A percentile compares a stretch with the other conserved stretches of the same genome.
These are phyloP conservation scores for Tridacna crocea DNA, from an alignment of 2,888 invertebrate genomes.

Conservation along the genomic window DNA sequence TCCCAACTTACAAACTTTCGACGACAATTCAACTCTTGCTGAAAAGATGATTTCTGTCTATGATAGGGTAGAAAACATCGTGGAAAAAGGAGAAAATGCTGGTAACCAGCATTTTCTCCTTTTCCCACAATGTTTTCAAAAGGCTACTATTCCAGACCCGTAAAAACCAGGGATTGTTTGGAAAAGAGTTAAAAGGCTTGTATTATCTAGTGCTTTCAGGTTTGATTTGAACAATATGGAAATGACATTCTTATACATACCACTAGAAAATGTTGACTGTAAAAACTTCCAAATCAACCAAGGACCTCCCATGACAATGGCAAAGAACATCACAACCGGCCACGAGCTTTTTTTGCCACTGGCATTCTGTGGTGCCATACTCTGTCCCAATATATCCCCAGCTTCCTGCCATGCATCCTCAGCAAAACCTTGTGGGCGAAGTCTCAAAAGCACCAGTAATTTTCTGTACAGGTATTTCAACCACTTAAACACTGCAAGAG, in stretches of 20 bases:
- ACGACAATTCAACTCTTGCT: no score
- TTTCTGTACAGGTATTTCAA: conserved; percentile 92
- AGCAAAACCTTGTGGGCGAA: conserved; percentile 83
- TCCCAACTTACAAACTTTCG: no score
- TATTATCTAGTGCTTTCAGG: no score
- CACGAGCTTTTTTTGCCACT: conserved; percentile 88
- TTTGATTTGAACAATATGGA: background rate
- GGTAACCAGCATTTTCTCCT: no score
- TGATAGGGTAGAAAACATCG: no score
- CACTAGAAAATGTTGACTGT: conserved; percentile 42
- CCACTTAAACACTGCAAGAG: conserved; percentile 92
- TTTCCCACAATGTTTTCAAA: no score
- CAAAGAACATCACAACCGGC: conserved; percentile 95
- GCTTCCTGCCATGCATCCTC: conserved; percentile 83
- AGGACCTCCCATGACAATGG: conserved; percentile 94
- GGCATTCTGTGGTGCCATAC: conserved; percentile 81
- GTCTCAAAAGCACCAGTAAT: conserved; percentile 88
- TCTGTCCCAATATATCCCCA: conserved; percentile 65
- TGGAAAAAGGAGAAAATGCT: no score
- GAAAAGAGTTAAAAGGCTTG: no score
- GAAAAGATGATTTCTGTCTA: no score
- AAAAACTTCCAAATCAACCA: conserved; percentile 95
- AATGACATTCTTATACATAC: conserved; percentile 3
- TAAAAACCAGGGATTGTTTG: no score
- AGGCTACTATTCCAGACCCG: no score